phyloP scores from a whole-genome alignment of 1,140 invertebrate species.

The Danaus plexippus region DNA sequence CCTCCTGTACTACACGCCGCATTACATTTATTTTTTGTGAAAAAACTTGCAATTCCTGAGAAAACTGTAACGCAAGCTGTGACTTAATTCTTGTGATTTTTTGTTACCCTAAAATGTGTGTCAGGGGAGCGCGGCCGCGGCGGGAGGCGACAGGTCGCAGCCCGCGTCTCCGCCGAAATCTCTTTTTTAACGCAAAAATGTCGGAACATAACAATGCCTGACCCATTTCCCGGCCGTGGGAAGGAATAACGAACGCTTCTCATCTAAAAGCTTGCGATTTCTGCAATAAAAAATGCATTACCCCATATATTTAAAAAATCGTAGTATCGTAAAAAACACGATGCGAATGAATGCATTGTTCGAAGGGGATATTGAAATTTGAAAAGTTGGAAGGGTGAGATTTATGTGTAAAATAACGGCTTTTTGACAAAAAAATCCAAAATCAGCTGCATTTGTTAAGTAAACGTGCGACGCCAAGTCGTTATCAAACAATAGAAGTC shows the following conservation, averaged over 20 bases:
- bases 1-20: constrained; percentile 54
- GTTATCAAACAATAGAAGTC: constrained; percentile 10
- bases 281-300: constrained; percentile 68
- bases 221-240: constrained; percentile 69
- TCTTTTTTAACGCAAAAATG: constrained; percentile 67
- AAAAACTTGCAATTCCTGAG: constrained; percentile 49
- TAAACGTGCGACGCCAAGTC: constrained; percentile 3
- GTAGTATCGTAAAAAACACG: constrained; percentile 48
- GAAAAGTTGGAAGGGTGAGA: constrained; percentile 64
- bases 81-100: constrained; percentile 57
- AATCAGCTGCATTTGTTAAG: constrained; percentile 47
- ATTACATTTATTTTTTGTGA: constrained; percentile 44
- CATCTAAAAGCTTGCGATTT: constrained; percentile 42
- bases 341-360: constrained; percentile 51
- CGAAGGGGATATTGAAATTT: constrained; percentile 62
- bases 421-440: constrained; percentile 56
- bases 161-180: constrained; percentile 49
- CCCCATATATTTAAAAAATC: constrained; percentile 66
- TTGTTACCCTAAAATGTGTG: constrained; percentile 53
- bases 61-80: constrained; percentile 62
- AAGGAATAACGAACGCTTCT: constrained; percentile 66
- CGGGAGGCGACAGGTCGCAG: constrained; percentile 44
- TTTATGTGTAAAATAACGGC: constrained; percentile 68
- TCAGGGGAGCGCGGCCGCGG: constrained; percentile 46
- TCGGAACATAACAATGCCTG: constrained; percentile 56